A percentile compares a stretch with the other conserved stretches of the same genome.
Evolutionary conservation across 2,888 invertebrate species (phyloP).

Genomic region (Campoplex nolae): DNA sequence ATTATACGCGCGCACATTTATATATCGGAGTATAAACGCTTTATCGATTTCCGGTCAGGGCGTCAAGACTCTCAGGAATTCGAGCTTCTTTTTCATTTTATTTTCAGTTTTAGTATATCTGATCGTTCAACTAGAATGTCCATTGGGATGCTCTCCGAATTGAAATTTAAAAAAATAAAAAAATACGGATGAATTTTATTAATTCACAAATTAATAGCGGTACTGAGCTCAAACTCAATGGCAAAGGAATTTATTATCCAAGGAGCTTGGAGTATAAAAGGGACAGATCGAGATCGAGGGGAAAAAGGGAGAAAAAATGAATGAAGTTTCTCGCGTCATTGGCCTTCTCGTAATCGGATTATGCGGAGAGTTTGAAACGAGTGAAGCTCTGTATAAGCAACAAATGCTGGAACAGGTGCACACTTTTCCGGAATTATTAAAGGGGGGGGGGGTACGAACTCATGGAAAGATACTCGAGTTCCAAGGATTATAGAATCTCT

Average conservation of each 20-base stretch:
- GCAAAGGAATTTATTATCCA: not conserved
- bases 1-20: constrained; percentile 20
- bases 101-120: not conserved
- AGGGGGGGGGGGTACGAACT: not conserved
- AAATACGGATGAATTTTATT: not conserved
- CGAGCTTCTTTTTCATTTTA: constrained; percentile 3
- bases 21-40: not conserved
- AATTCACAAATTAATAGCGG: not conserved
- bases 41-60: constrained; percentile 54
- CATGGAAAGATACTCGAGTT: constrained; percentile 30
- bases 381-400: not conserved
- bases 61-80: constrained; percentile 11
- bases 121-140: not conserved
- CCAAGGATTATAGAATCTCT: constrained; percentile 41
- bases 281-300: constrained; percentile 10
- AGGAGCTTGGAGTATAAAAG: not conserved
- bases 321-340: constrained; percentile 44
- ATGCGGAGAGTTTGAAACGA: constrained; percentile 14
- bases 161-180: too few species aligned
- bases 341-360: constrained; percentile 59
- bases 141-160: not conserved
- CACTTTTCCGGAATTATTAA: constrained; percentile 46
- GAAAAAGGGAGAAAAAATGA: not conserved
- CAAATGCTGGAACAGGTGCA: constrained; percentile 50
- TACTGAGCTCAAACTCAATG: not conserved